Percentiles rank a stretch among this genome's conserved stretches.
Evolutionary conservation across 92 coral and sea anemone species (phyloP).

Genomic region (Ricordea florida): DNA sequence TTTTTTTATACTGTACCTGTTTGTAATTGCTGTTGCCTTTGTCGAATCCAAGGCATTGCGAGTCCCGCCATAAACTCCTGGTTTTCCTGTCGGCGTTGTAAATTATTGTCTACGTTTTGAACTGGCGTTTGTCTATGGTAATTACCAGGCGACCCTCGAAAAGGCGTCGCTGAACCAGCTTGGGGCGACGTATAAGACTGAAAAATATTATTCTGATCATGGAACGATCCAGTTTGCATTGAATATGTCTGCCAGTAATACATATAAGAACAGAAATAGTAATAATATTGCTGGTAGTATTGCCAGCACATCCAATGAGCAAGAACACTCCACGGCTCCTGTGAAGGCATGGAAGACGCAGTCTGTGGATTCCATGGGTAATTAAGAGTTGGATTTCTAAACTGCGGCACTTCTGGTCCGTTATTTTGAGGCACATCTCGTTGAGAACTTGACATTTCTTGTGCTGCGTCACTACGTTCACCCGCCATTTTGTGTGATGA

Average conservation of each 20-base stretch:
- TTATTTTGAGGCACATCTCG: not conserved
- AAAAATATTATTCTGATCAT: not conserved
- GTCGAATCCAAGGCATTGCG: constrained; percentile 1
- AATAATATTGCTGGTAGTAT: constrained; percentile 57
- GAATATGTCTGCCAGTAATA: constrained; percentile 61
- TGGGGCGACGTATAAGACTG: not conserved
- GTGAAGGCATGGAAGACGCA: not conserved
- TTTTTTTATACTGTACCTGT: not conserved
- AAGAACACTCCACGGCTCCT: constrained; percentile 52
- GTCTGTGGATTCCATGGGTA: not conserved
- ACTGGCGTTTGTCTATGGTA: not conserved
- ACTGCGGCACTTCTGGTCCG: not conserved
- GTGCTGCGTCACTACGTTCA: not conserved
- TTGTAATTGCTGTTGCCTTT: not conserved
- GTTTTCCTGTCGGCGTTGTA: not conserved
- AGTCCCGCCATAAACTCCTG: not conserved
- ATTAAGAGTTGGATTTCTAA: not conserved
- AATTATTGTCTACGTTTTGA: not conserved
- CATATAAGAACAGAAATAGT: constrained; percentile 39
- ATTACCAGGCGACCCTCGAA: not conserved
- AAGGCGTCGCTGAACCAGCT: not conserved
- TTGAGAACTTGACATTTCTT: not conserved
- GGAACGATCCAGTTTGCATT: constrained; percentile 27
- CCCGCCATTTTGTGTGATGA: constrained; percentile 29
- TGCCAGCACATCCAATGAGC: constrained; percentile 59